Conservation (phyloP, 1,140 invertebrate genomes). For the Scaptomyza graminum region DNA sequence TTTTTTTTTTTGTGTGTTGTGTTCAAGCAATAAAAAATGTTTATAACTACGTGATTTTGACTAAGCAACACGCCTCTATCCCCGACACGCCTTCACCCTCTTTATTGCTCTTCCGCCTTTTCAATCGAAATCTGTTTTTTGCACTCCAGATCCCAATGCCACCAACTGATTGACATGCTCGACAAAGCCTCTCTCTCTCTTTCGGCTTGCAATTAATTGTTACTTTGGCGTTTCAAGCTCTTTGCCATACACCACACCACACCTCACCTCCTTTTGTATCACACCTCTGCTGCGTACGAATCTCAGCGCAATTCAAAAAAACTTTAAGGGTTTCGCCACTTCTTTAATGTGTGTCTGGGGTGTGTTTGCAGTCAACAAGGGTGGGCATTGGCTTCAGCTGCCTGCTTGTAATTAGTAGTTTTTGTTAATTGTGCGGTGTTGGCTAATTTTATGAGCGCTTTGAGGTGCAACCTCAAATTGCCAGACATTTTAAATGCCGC, state of each 20-base stretch:
- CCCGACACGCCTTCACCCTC: too few species aligned
- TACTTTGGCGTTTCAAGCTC: slow-evolving; percentile 30
- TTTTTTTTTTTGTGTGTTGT: slow-evolving; percentile 43
- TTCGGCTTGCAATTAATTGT: slow-evolving; percentile 76
- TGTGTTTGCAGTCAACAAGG: slow-evolving; percentile 32
- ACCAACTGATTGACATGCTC: slow-evolving; percentile 60
- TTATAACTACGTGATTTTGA: slow-evolving; percentile 75
- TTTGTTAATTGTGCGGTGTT: slow-evolving; percentile 55
- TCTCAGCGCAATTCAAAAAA: slow-evolving; percentile 20
- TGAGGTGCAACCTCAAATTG: slow-evolving; percentile 30
- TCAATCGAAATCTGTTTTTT: slow-evolving; percentile 9
- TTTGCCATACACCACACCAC: too few species aligned
- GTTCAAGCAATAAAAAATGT: slow-evolving; percentile 65
- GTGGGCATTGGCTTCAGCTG: neutral
- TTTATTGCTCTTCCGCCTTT: neutral
- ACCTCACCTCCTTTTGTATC: neutral
- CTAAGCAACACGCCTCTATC: slow-evolving; percentile 65
- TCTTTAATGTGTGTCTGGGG: slow-evolving; percentile 32
- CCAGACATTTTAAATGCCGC: slow-evolving; percentile 27
- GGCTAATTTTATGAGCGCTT: slow-evolving; percentile 55
- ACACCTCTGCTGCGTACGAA: slow-evolving; percentile 9
- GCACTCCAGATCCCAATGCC: neutral
- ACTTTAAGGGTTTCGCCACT: slow-evolving; percentile 49
- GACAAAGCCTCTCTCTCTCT: slow-evolving; percentile 44
- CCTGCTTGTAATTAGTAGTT: slow-evolving; percentile 63